Evolutionary conservation across 2,888 invertebrate species (phyloP).

Genomic region (Abscondita cerata): DNA sequence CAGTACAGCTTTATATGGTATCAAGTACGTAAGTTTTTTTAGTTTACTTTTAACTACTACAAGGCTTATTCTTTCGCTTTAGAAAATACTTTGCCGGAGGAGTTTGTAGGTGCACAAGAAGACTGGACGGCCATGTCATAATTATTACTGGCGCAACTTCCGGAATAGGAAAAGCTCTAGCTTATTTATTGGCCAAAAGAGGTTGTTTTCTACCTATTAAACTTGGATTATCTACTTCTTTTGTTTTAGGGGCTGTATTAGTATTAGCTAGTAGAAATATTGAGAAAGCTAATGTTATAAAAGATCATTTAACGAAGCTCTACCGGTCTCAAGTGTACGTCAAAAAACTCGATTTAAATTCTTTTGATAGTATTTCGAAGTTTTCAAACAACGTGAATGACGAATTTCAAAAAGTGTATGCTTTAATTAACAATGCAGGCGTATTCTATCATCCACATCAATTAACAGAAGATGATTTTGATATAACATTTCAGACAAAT

Average conservation of each 20-base stretch:
- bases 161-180: conserved; percentile 66
- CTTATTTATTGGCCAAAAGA: conserved; percentile 61
- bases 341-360: conserved; percentile 55
- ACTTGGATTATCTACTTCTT: not conserved
- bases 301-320: conserved; percentile 40
- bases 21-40: conserved; percentile 50
- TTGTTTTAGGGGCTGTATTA: conserved; percentile 58
- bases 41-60: conserved; percentile 8
- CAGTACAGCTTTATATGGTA: conserved; percentile 51
- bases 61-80: conserved; percentile 34
- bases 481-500: conserved; percentile 64
- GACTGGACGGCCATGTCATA: conserved; percentile 59
- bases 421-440: conserved; percentile 64
- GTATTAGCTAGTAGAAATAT: conserved; percentile 64
- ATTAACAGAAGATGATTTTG: conserved; percentile 61
- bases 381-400: conserved; percentile 52
- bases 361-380: conserved; percentile 53
- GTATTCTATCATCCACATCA: conserved; percentile 61
- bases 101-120: conserved; percentile 51
- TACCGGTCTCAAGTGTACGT: conserved; percentile 47
- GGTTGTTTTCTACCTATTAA: conserved; percentile 45
- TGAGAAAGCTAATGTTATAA: conserved; percentile 57
- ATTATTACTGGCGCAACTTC: conserved; percentile 66
- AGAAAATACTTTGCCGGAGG: conserved; percentile 57
- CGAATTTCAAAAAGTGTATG: conserved; percentile 55